Evolutionary conservation across 1,140 invertebrate species (phyloP).

Genomic region (Parasteatoda tepidariorum): DNA sequence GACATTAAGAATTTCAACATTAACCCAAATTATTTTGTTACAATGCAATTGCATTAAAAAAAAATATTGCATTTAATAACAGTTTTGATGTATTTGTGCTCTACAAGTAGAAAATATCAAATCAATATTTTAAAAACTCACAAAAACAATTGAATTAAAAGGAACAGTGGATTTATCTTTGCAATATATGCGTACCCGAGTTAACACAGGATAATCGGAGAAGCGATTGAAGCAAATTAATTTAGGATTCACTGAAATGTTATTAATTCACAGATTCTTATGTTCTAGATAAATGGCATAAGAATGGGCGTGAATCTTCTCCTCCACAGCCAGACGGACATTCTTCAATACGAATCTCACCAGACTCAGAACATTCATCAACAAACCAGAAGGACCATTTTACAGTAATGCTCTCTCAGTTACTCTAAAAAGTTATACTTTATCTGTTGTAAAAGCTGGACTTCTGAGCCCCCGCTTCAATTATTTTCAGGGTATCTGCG

Average conservation of each 20-base stretch:
- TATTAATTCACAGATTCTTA: neutral
- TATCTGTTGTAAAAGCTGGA: neutral
- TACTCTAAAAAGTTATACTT: neutral
- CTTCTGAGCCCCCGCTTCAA: neutral
- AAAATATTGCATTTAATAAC: neutral
- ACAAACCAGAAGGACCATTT: neutral
- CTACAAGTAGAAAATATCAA: no score
- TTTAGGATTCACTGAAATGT: neutral
- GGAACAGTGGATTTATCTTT: no score
- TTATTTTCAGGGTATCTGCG: no score
- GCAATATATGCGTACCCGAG: no score
- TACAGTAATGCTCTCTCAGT: neutral
- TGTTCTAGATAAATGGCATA: slow-evolving; percentile 39
- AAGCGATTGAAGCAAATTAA: neutral
- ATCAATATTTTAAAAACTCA: no score
- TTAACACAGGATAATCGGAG: no score
- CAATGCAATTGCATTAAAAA: neutral
- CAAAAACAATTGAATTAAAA: no score
- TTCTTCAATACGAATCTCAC: neutral
- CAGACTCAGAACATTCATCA: neutral
- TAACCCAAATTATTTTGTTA: no score
- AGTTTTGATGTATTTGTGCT: no score
- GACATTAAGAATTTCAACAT: no score
- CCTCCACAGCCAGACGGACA: neutral
- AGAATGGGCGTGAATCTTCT: slow-evolving; percentile 48